Conservation (phyloP, 2,113 vertebrate genomes). For the Coptodon rendalli region DNA sequence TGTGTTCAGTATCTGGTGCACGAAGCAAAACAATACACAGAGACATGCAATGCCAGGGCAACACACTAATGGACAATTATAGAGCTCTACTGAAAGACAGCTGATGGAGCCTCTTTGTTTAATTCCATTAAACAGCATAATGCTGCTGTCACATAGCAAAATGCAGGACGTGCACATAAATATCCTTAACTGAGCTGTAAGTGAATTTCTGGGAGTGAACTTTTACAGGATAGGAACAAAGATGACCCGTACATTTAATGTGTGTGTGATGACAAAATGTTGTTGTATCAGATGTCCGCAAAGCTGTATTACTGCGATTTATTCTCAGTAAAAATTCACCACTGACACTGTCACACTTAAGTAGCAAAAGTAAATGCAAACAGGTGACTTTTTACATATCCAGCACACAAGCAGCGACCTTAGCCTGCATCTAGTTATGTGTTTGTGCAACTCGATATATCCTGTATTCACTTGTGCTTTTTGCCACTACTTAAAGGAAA, state of each 20-base stretch:
- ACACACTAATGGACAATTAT: conserved; percentile 26
- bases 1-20: neutral
- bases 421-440: neutral
- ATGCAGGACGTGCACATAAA: neutral
- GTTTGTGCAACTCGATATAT: neutral
- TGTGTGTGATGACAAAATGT: neutral
- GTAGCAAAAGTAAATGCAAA: neutral
- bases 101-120: conserved; percentile 14
- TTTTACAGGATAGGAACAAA: neutral
- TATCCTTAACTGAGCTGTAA: neutral
- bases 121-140: conserved; percentile 1
- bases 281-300: neutral
- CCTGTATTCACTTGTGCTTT: neutral
- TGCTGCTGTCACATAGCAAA: neutral
- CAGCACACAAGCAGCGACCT: neutral
- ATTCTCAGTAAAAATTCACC: neutral
- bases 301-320: neutral
- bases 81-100: neutral
- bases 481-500: neutral
- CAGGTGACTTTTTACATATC: neutral
- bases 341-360: neutral
- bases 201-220: neutral
- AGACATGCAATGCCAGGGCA: neutral
- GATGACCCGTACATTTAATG: neutral
- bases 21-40: neutral